A percentile compares a stretch with the other conserved stretches of the same genome.
These are phyloP conservation scores for Junonia oenone DNA, from an alignment of 2,888 invertebrate species.

Conservation along the genomic window DNA sequence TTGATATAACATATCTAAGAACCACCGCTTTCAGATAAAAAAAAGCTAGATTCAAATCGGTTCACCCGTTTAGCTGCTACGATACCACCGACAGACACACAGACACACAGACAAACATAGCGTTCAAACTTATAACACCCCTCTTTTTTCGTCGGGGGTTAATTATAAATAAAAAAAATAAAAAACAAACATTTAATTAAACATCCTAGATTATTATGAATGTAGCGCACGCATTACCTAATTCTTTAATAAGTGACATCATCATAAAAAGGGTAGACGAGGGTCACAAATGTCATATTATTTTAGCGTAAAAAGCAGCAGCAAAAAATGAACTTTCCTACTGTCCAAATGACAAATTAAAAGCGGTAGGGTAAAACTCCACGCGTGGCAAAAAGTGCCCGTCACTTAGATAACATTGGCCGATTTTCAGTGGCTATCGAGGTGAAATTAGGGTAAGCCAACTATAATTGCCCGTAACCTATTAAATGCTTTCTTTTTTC, in stretches of 20 bases:
- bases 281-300: slow-evolving; percentile 67
- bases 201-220: slow-evolving; percentile 27
- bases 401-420: slow-evolving; percentile 29
- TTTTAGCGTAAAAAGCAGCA: slow-evolving; percentile 49
- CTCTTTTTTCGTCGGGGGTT: too few relatives aligned
- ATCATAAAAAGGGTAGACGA: slow-evolving; percentile 49
- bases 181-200: background rate
- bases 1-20: too few relatives aligned
- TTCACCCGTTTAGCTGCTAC: too few relatives aligned
- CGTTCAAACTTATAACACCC: too few relatives aligned
- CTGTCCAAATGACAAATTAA: slow-evolving; percentile 62
- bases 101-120: too few relatives aligned
- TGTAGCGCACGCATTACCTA: slow-evolving; percentile 28
- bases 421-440: slow-evolving; percentile 12
- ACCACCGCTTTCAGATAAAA: too few relatives aligned
- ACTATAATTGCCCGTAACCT: background rate
- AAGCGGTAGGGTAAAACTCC: slow-evolving; percentile 41
- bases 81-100: too few relatives aligned
- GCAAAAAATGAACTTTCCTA: slow-evolving; percentile 57
- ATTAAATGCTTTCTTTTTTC: too few relatives aligned
- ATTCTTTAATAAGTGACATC: slow-evolving; percentile 36
- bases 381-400: slow-evolving; percentile 34
- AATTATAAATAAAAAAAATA: background rate
- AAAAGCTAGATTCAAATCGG: too few relatives aligned
- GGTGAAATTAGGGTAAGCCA: slow-evolving; percentile 8